phyloP scores from a whole-genome alignment of 2,888 invertebrate species.

The Cryptus armator region DNA sequence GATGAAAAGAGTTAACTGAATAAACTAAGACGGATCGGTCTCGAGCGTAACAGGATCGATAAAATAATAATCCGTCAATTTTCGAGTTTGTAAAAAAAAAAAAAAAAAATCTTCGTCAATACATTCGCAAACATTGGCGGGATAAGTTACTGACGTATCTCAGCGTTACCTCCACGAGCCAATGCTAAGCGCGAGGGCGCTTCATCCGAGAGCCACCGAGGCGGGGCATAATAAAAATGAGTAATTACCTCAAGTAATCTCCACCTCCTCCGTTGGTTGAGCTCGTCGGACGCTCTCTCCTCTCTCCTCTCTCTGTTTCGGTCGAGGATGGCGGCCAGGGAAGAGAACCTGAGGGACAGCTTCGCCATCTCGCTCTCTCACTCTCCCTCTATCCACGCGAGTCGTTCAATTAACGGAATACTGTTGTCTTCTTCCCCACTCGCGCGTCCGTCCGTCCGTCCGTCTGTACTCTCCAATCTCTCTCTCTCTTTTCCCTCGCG shows the following conservation, averaged over 20 bases:
- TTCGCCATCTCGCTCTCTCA: constrained; percentile 42
- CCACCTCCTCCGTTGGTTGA: constrained; percentile 67
- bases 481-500: constrained; percentile 71
- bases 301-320: neutral
- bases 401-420: constrained; percentile 84
- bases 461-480: constrained; percentile 57
- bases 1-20: neutral
- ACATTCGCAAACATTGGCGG: neutral
- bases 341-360: constrained; percentile 54
- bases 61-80: neutral
- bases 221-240: constrained; percentile 84
- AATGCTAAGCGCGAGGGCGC: constrained; percentile 23
- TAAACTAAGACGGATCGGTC: neutral
- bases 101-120: neutral
- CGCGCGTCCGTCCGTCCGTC: constrained; percentile 55
- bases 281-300: neutral
- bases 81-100: neutral
- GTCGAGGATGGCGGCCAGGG: constrained; percentile 27
- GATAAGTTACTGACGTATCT: constrained; percentile 49
- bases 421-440: constrained; percentile 79
- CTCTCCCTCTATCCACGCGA: constrained; percentile 73
- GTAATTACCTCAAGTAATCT: constrained; percentile 84
- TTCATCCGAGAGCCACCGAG: constrained; percentile 69
- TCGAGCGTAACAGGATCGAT: neutral
- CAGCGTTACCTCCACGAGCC: constrained; percentile 3